phyloP scores from a whole-genome alignment of 2,113 vertebrate genomes.

The Coracopsis vasa region DNA sequence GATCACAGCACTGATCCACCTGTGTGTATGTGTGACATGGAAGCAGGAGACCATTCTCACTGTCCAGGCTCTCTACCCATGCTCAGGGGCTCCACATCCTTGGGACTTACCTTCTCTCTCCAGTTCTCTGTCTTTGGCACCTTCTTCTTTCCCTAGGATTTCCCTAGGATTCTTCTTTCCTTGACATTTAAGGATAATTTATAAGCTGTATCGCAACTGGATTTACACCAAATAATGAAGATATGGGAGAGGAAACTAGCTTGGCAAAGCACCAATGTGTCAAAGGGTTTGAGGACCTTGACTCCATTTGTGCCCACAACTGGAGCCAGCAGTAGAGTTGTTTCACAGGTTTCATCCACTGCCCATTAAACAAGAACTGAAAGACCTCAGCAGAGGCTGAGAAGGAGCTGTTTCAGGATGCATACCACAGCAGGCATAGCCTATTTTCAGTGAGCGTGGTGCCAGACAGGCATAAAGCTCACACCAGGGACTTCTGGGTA shows the following conservation, averaged over 20 bases:
- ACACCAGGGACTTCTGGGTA: not conserved
- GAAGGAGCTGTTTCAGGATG: not conserved
- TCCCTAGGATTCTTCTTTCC: not conserved
- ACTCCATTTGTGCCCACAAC: not conserved
- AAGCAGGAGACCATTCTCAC: rapidly evolving
- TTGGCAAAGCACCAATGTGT: not conserved
- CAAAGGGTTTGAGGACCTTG: not conserved
- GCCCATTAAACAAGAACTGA: not conserved
- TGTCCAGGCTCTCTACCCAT: not conserved
- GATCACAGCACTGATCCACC: not conserved
- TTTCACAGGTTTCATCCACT: not conserved
- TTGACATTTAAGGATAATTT: not conserved
- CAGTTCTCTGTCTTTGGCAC: not conserved
- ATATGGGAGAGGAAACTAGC: not conserved
- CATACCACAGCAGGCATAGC: not conserved
- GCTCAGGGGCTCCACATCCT: not conserved
- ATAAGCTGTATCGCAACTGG: not conserved
- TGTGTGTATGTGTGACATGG: not conserved
- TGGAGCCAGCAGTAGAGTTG: not conserved
- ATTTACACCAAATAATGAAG: not conserved
- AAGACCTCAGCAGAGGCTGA: not conserved
- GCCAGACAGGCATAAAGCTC: not conserved
- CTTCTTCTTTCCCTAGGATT: not conserved
- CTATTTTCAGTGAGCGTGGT: not conserved
- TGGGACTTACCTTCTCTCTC: not conserved